Evolutionary conservation across 1,140 invertebrate species (phyloP).

Genomic region (Medauroidea extradentata): DNA sequence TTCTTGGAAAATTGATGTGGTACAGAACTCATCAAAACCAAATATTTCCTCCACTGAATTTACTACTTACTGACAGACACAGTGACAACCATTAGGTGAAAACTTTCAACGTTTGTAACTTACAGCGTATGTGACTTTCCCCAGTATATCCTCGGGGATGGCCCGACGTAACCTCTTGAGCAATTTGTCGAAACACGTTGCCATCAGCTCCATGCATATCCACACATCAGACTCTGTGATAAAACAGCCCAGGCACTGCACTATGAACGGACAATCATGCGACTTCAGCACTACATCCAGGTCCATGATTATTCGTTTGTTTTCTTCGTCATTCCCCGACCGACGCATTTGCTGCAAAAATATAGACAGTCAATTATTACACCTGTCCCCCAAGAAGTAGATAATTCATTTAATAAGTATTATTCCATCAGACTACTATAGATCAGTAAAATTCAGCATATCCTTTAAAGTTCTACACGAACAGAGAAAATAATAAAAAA

Average conservation of each 20-base stretch:
- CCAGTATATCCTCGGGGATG: constrained; percentile 92
- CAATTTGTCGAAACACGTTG: constrained; percentile 96
- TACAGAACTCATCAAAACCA: too few species aligned
- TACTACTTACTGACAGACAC: too few species aligned
- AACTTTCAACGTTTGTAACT: constrained; percentile 41
- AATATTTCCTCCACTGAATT: too few species aligned
- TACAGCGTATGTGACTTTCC: constrained; percentile 94
- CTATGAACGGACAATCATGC: constrained; percentile 95
- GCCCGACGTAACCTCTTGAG: constrained; percentile 77
- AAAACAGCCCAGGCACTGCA: constrained; percentile 94
- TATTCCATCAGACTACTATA: too few species aligned
- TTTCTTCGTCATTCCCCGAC: constrained; percentile 94
- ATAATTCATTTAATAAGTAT: too few species aligned
- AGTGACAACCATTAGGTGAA: too few species aligned
- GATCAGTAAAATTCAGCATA: too few species aligned
- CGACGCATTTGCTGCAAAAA: constrained; percentile 91
- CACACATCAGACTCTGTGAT: constrained; percentile 89
- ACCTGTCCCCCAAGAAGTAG: too few species aligned
- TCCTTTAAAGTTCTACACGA: too few species aligned
- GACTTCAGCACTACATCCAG: constrained; percentile 95
- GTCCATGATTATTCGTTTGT: constrained; percentile 98
- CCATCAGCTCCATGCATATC: constrained; percentile 96
- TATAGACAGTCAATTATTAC: too few species aligned
- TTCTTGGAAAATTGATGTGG: too few species aligned
- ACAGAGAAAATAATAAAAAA: too few species aligned